A percentile compares a stretch with the other conserved stretches of the same genome.
phyloP scores from a whole-genome alignment of 2,797 vertebrate genomes.

The Micropoecilia bifurca region DNA sequence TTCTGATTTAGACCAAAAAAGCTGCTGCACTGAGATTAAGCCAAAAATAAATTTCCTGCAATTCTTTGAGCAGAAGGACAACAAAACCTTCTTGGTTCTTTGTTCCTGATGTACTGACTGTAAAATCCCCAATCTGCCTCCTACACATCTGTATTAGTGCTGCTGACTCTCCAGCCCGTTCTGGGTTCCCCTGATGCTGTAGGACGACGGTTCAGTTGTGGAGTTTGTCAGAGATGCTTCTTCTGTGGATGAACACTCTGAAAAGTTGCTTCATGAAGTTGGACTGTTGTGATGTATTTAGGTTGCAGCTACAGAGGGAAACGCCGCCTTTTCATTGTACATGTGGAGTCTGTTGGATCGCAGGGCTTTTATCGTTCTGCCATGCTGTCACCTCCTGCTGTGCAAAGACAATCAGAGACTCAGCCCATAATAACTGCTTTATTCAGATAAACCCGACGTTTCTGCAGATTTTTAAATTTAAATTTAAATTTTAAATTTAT shows the following conservation, averaged over 20 bases:
- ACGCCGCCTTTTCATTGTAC: not conserved
- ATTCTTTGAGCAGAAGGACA: not conserved
- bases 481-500: not conserved
- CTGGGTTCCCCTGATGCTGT: not conserved
- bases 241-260: not conserved
- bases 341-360: not conserved
- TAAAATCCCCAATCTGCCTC: not conserved
- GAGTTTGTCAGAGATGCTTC: not conserved
- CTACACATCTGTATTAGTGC: not conserved
- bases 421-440: not conserved
- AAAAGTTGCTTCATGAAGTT: not conserved
- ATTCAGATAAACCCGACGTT: not conserved
- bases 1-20: not conserved
- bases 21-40: not conserved
- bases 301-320: not conserved
- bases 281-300: not conserved
- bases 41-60: not conserved
- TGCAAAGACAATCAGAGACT: not conserved
- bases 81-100: not conserved
- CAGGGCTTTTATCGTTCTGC: not conserved
- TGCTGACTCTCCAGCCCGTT: not conserved
- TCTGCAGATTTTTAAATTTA: not conserved
- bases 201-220: not conserved
- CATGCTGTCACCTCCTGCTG: not conserved
- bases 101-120: not conserved